Base-by-base conservation (phyloP, 2,888 invertebrate species). In the Morpho helenor region DNA sequence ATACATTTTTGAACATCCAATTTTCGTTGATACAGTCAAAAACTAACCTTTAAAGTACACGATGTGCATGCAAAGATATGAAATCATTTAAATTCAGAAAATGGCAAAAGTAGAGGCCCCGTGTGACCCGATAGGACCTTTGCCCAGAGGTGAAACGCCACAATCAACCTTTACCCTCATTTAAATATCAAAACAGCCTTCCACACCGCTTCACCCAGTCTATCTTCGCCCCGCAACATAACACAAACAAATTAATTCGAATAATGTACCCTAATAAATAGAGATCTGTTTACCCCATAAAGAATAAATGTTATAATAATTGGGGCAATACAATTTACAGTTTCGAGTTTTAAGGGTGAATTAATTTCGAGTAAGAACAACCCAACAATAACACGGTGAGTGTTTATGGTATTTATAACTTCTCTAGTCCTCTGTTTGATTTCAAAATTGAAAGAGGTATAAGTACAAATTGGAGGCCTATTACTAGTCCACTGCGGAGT, bases 221-320 rank as follows among this genome's bases (percentile, higher is more conserved):
- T 72, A 76, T 68, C 68, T 75, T 74, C 66, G 58, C 56, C 76
- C 80, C 82, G 69, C 81, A 85, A 87, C 84, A 85, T 84, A 87
- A 87, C 87, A 84, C 80, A 89, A 89, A 90, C 89, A 90, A 90
- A 90, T 90, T 90, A 88, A 90, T 90, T 88, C 88, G 71, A 80
- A 87, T 88, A 89, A 89, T 89, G 81, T 82, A 87, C 88, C 87
- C 83, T 84, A 87, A 87, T 88, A 88, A 88, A 89, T 84, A 87
- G 80, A 82, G 85, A 79, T 86, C 85, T 86, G 85, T 88, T 87
- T 88, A 88, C 84, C 79, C 79, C 86, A 79, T 85, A 87, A 88
- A 88, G 87, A 87, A 88, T 88, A 84, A 88, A 87, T 81, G 84
- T 85, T 84, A 80, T 83, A 88, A 88, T 87, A 89, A 89, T 87